Conservation (phyloP, 2,797 vertebrate species). For the Microhierax caerulescens region DNA sequence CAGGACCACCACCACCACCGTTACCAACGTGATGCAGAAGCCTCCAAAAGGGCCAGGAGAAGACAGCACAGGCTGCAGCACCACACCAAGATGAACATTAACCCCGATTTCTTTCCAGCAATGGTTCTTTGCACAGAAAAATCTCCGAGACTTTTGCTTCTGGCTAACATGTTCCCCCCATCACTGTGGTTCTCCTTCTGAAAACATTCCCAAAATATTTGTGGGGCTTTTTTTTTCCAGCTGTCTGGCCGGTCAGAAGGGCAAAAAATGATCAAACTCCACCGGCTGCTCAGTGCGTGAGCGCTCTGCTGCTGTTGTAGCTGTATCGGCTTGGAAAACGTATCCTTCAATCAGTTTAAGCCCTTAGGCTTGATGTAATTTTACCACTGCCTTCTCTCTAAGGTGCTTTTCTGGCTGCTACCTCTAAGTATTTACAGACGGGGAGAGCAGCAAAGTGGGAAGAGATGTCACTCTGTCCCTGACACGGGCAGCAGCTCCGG, state of each 20-base stretch:
- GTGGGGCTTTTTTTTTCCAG: neutral
- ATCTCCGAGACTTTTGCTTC: neutral
- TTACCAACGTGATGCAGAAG: neutral
- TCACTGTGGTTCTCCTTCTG: neutral
- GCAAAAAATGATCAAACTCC: neutral
- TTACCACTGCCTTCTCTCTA: conserved; percentile 19
- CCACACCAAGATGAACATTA: accelerated
- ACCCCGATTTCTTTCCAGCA: neutral
- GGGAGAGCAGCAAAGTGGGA: neutral
- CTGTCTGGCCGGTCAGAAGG: neutral
- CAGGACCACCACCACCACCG: neutral
- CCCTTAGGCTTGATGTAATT: conserved; percentile 48
- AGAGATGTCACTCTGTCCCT: neutral
- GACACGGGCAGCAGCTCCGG: neutral
- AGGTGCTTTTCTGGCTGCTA: conserved; percentile 9
- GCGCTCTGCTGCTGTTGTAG: neutral
- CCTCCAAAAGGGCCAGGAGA: neutral
- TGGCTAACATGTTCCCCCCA: neutral
- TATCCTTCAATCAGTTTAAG: conserved; percentile 48
- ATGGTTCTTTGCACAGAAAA: neutral
- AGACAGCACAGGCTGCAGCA: neutral
- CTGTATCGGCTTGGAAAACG: conserved; percentile 8
- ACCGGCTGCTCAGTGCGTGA: neutral
- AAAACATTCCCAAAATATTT: neutral
- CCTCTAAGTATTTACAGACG: conserved; percentile 22